phyloP scores from a whole-genome alignment of 2,888 invertebrate species.

The Gymnocheta viridis region DNA sequence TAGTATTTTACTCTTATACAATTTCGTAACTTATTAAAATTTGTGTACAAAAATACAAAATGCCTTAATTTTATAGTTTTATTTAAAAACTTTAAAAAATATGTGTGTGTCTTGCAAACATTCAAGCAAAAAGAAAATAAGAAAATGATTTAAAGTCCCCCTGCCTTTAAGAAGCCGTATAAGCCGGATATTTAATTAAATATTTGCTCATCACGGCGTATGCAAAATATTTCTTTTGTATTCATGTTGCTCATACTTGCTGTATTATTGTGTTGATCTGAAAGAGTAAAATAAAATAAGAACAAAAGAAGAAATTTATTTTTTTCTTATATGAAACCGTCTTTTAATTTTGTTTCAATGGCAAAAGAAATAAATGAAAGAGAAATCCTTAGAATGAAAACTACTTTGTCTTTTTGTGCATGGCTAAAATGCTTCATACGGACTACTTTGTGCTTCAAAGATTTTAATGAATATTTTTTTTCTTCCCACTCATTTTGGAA shows the following conservation, averaged over 20 bases:
- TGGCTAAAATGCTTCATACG: background rate
- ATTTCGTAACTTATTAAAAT: background rate
- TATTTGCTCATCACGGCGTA: slow-evolving; percentile 23
- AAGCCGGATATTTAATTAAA: slow-evolving; percentile 35
- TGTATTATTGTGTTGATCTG: background rate
- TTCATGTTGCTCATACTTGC: slow-evolving; percentile 3
- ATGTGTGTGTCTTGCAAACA: background rate
- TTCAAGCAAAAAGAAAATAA: background rate
- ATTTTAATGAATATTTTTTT: background rate
- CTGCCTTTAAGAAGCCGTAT: background rate
- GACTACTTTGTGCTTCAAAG: background rate
- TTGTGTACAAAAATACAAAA: background rate
- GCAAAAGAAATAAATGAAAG: background rate
- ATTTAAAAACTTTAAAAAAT: background rate
- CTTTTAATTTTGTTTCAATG: background rate
- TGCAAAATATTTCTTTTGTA: background rate
- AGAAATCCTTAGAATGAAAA: background rate
- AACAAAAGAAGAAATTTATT: background rate
- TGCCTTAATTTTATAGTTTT: background rate
- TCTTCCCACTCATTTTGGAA: no score
- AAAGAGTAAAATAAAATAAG: background rate
- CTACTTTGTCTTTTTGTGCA: background rate
- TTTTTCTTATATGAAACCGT: background rate
- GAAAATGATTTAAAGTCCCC: no score
- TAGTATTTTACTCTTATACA: background rate